These are phyloP conservation scores for Diogma glabrata DNA, from an alignment of 2,888 invertebrate species.

Conservation along the genomic window DNA sequence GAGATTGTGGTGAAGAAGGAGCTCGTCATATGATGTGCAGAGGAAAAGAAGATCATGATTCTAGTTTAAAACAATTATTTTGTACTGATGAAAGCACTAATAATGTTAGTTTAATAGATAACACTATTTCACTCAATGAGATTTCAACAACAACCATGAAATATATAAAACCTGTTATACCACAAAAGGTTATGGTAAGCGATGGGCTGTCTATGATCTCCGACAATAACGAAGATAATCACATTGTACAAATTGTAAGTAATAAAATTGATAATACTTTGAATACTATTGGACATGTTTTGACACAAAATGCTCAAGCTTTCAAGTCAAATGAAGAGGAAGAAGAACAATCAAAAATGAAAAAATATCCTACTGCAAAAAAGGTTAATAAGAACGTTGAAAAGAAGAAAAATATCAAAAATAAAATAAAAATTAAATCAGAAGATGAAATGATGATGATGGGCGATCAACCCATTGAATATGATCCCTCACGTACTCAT, in stretches of 20 bases:
- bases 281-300: conserved; percentile 21
- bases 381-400: conserved; percentile 14
- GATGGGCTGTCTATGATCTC: no score
- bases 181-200: no score
- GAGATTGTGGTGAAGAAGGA: conserved; percentile 63
- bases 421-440: conserved; percentile 15
- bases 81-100: conserved; percentile 30
- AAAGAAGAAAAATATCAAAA: neutral
- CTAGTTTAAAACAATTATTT: conserved; percentile 14
- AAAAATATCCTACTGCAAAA: conserved; percentile 10
- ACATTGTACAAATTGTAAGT: conserved; percentile 30
- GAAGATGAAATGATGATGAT: conserved; percentile 31
- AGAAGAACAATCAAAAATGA: conserved; percentile 17
- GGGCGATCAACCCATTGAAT: conserved; percentile 30
- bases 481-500: neutral
- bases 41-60: conserved; percentile 43
- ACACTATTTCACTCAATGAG: no score
- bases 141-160: neutral
- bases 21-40: conserved; percentile 61
- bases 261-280: conserved; percentile 29
- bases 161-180: no score
- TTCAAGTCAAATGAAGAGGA: conserved; percentile 2
- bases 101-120: conserved; percentile 19
- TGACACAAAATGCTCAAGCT: conserved; percentile 33
- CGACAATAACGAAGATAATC: neutral